A percentile compares a stretch with the other conserved stretches of the same genome.
Conservation (phyloP, 2,113 vertebrate genomes). For the Bubalus kerabau region DNA sequence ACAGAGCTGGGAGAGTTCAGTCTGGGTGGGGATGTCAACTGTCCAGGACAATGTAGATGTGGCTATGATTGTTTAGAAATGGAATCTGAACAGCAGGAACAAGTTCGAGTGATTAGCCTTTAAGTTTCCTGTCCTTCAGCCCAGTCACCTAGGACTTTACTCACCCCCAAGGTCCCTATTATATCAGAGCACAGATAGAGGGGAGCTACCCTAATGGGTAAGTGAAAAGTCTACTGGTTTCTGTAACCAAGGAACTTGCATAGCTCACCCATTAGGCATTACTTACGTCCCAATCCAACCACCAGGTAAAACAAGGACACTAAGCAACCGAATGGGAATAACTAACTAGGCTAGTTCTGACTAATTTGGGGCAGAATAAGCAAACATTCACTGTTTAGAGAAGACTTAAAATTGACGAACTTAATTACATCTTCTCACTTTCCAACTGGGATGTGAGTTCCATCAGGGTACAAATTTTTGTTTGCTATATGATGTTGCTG, state of each 20-base stretch:
- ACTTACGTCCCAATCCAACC: not conserved
- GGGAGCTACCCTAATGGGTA: not conserved
- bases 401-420: not conserved
- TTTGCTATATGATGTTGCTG: not conserved
- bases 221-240: not conserved
- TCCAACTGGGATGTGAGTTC: not conserved
- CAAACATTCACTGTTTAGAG: not conserved
- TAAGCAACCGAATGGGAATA: not conserved
- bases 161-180: too few relatives aligned
- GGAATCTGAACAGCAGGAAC: not conserved
- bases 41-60: not conserved
- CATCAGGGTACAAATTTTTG: not conserved
- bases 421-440: not conserved
- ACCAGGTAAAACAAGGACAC: not conserved
- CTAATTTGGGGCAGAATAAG: not conserved
- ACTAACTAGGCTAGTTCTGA: not conserved
- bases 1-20: not conserved
- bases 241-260: not conserved
- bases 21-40: not conserved
- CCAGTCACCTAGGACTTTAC: not conserved
- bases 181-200: not conserved
- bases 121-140: not conserved
- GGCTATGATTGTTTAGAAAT: not conserved
- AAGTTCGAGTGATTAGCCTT: not conserved
- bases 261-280: not conserved